Evolutionary conservation across 2,113 vertebrate species (phyloP).

Genomic region (Lepus americanus): DNA sequence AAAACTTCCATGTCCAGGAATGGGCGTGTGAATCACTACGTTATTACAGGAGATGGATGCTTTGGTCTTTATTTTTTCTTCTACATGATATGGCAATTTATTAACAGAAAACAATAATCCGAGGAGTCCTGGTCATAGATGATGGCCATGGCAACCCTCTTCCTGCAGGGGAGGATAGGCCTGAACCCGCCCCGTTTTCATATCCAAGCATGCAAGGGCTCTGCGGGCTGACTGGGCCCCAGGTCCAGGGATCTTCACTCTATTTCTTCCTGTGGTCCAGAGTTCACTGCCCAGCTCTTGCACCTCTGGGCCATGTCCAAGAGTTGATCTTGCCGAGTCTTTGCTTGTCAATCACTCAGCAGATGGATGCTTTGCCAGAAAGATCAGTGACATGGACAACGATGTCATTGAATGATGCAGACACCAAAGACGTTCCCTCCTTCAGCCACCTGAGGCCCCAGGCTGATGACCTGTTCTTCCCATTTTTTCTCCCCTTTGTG

Average conservation of each 20-base stretch:
- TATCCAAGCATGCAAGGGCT: no score
- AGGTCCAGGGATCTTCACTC: no score
- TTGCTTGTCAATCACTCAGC: slow-evolving; percentile 97
- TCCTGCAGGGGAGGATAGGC: no score
- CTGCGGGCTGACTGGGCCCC: no score
- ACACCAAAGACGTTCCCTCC: slow-evolving; percentile 99
- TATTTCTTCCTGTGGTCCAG: no score
- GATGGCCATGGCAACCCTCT: no score
- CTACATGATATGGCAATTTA: no score
- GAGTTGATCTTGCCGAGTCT: slow-evolving; percentile 95
- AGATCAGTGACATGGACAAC: slow-evolving; percentile 98
- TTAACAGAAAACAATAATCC: no score
- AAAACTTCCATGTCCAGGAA: not conserved
- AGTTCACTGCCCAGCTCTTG: slow-evolving; percentile 94
- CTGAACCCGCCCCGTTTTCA: no score
- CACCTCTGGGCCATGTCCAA: slow-evolving; percentile 98
- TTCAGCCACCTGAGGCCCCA: slow-evolving; percentile 98
- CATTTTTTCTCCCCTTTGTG: slow-evolving; percentile 99
- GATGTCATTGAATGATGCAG: slow-evolving; percentile 98
- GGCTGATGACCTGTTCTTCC: slow-evolving; percentile 99
- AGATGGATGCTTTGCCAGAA: slow-evolving; percentile 99
- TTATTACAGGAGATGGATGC: not conserved
- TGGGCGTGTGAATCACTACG: not conserved
- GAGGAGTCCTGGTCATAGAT: no score
- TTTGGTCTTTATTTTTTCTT: not conserved